These are phyloP conservation scores for Herpailurus yagouaroundi DNA, from an alignment of 2,113 vertebrate species.

Conservation along the genomic window DNA sequence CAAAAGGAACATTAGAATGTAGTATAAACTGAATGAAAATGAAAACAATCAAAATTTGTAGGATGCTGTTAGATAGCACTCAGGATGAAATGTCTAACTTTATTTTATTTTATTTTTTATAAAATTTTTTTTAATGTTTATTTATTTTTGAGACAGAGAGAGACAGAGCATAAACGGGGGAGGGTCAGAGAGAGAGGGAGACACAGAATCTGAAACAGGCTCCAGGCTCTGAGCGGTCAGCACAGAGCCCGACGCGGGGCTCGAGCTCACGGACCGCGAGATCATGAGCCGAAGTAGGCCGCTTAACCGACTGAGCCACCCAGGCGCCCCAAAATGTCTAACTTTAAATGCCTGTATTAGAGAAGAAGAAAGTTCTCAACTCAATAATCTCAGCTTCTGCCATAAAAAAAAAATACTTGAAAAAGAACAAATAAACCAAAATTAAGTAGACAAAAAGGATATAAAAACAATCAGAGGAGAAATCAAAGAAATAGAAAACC, in stretches of 20 bases:
- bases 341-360: not conserved
- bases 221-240: too few relatives aligned
- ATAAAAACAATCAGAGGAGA: not conserved
- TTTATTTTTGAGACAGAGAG: too few relatives aligned
- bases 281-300: too few relatives aligned
- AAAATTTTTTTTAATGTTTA: too few relatives aligned
- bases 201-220: too few relatives aligned
- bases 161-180: too few relatives aligned
- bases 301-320: too few relatives aligned
- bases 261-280: too few relatives aligned
- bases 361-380: not conserved
- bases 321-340: not conserved
- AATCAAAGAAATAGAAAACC: slow-evolving; percentile 8
- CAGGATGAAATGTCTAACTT: not conserved
- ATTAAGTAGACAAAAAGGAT: not conserved
- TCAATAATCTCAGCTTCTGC: not conserved
- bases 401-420: not conserved
- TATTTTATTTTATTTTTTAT: not conserved
- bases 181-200: too few relatives aligned
- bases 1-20: not conserved
- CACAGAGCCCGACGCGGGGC: too few relatives aligned
- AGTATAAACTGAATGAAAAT: slow-evolving; percentile 3
- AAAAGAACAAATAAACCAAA: not conserved
- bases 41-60: not conserved
- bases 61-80: not conserved